A percentile compares a stretch with the other conserved stretches of the same genome.
phyloP scores from a whole-genome alignment of 2,797 vertebrate genomes.

The Microcaecilia unicolor region DNA sequence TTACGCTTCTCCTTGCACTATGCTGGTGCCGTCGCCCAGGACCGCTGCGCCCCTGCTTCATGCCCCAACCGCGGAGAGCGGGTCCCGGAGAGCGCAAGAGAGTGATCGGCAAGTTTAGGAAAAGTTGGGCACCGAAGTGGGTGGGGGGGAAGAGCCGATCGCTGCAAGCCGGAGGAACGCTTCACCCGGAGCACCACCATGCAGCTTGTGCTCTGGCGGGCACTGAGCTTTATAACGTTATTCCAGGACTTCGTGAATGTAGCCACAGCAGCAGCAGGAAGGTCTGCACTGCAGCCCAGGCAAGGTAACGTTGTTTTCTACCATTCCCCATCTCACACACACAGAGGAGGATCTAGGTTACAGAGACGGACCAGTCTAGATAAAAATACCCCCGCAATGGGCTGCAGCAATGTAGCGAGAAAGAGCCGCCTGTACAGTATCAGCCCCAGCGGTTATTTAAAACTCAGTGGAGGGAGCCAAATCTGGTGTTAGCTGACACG shows the following conservation, averaged over 20 bases:
- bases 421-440: no score
- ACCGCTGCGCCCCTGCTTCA: not conserved
- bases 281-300: constrained; percentile 62
- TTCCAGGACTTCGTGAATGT: constrained; percentile 65
- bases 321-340: no score
- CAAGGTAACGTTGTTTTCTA: constrained; percentile 70
- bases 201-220: constrained; percentile 82
- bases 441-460: no score
- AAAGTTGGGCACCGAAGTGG: constrained; percentile 3
- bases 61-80: not conserved
- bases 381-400: no score
- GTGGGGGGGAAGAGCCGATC: constrained; percentile 13
- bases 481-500: no score
- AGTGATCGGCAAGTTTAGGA: not conserved
- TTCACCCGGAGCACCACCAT: constrained; percentile 71
- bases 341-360: no score
- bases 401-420: no score
- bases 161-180: not conserved
- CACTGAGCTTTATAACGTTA: constrained; percentile 64
- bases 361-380: no score
- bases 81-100: not conserved
- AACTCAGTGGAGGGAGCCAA: no score
- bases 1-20: not conserved
- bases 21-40: constrained; percentile 2
- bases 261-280: constrained; percentile 55